Conservation (phyloP, 2,113 vertebrate genomes). For the Oryctolagus cuniculus region mOryCun1.1 NC_091448.1:14446501-14447000, state of each 20-base stretch:
- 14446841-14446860: neutral
- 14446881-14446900: neutral
- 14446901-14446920: neutral
- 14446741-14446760: neutral
- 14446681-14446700: neutral
- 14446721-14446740: conserved; percentile 31
- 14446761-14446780: conserved; percentile 35
- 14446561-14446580: neutral
- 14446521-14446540: too few species aligned
- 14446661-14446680: conserved; percentile 19
- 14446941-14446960: neutral
- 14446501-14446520: too few species aligned
- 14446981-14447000: neutral
- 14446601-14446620: neutral
- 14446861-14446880: conserved; percentile 14
- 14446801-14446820: conserved; percentile 25
- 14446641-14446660: neutral
- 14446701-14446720: conserved; percentile 10
- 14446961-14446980: neutral
- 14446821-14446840: conserved; percentile 47
- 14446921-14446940: neutral
- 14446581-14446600: neutral
- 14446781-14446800: conserved; percentile 19
- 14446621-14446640: neutral
- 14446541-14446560: too few species aligned